Evolutionary conservation across 92 coral and sea anemone species (phyloP), one percentile per base, ranked within the genome.

Genomic region (Chrysogorgia sp.): DNA sequence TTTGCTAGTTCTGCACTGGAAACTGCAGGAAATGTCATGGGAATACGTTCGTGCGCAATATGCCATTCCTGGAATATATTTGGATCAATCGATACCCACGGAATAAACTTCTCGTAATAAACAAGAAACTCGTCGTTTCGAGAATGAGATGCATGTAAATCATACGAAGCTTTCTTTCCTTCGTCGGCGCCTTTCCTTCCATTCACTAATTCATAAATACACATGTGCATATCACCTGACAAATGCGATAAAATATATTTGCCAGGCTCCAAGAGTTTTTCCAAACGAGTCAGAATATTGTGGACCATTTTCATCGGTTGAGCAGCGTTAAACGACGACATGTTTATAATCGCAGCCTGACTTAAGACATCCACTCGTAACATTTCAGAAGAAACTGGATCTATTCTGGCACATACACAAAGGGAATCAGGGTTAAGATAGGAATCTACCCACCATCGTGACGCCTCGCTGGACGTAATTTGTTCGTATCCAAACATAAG

Each of bases 21-120:
- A n/a, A 90, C 89, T 22, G 97, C 84, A 1, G 97, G 96, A 64
- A 92, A 92, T 14, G 97, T 92, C 34, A 89, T 76, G 19, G 97
- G 92, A 34, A 92, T 80, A 28, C 89, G 84, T 52, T 43, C 78
- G 67, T 87, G 29, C 33, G 67, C 84, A 68, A 92, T 90, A 66
- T 92, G 87, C 67, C 87, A 55, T 23, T 84, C 85, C 56, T 84
- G 84, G 41, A 92, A 90, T 57, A 90, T 56, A 28, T 92, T 88
- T 28, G 85, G 56, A 72, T 92, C 97, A 1, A 92, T 72, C 14
- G 90, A 85, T 33, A 66, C 83, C 86, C 92, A 90, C 10, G 97
- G 92, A 12, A 92, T 76, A 29, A 72, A 81, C 24, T 70, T 78
- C 23, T 83, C 89, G 67, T 75, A 67, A 33, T 75, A 67, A 33